Conservation (phyloP, 2,797 vertebrate species). For the Phataginus tricuspis region DNA sequence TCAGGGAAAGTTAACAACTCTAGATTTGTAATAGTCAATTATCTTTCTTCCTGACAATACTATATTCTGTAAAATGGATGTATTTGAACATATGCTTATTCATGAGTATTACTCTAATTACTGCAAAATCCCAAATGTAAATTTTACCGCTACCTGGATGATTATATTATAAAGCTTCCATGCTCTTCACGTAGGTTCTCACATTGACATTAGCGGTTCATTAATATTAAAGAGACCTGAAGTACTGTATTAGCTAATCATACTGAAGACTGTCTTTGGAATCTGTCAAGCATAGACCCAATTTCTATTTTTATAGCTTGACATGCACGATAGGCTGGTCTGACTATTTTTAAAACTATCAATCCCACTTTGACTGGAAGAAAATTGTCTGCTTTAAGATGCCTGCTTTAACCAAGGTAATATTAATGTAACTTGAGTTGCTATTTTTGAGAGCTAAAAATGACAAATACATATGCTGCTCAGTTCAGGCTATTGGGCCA, state of each 20-base stretch:
- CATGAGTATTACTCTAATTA: constrained; percentile 78
- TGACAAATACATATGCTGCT: background rate
- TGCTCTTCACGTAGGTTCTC: constrained; percentile 57
- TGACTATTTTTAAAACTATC: constrained; percentile 49
- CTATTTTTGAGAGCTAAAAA: constrained; percentile 56
- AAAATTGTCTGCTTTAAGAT: constrained; percentile 56
- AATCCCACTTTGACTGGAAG: constrained; percentile 42
- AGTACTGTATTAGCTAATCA: constrained; percentile 74
- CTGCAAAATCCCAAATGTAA: constrained; percentile 69
- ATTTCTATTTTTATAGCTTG: constrained; percentile 47
- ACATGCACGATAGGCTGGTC: constrained; percentile 44
- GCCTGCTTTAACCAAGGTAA: constrained; percentile 20
- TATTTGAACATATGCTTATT: constrained; percentile 74
- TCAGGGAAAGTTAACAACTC: background rate
- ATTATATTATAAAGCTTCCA: constrained; percentile 47
- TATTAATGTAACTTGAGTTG: constrained; percentile 64
- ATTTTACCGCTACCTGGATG: constrained; percentile 69
- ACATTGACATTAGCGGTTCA: constrained; percentile 67
- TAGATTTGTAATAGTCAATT: background rate
- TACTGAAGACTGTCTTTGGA: constrained; percentile 77
- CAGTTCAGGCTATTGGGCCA: background rate
- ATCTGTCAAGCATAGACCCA: constrained; percentile 43
- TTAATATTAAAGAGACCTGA: constrained; percentile 75
- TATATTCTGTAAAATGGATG: constrained; percentile 15
- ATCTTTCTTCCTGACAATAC: background rate